Conservation (phyloP, 1,140 invertebrate genomes). For the Meteorus sp. region DNA sequence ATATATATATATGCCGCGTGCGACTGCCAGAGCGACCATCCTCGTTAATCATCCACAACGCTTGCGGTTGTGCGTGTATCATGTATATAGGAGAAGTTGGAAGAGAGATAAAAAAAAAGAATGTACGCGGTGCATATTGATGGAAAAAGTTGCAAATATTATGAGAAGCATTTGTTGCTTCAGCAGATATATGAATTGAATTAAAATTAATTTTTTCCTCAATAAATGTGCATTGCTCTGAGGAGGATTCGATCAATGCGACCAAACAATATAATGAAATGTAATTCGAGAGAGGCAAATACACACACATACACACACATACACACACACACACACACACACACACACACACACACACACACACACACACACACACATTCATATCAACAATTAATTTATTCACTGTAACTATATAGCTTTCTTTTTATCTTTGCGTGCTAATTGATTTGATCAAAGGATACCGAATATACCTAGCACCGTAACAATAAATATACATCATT, state of each 20-base stretch:
- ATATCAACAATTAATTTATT: conserved; percentile 33
- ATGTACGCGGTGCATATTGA: conserved; percentile 10
- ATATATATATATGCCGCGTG: no score
- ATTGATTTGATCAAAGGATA: conserved; percentile 33
- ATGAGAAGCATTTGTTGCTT: conserved; percentile 18
- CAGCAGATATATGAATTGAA: not conserved
- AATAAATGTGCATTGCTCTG: not conserved
- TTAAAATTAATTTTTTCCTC: no score
- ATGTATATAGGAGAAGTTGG: conserved; percentile 2
- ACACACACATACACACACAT: conserved; percentile 15
- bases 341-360: not conserved
- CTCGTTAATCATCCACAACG: conserved; percentile 29
- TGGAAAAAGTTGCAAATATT: conserved; percentile 7
- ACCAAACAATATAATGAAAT: conserved; percentile 18
- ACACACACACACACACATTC: conserved; percentile 8
- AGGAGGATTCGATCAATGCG: conserved; percentile 7
- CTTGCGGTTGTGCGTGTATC: conserved; percentile 3
- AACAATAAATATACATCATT: conserved; percentile 31
- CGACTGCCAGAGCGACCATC: conserved; percentile 10
- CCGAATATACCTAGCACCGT: conserved; percentile 13
- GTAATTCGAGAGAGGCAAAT: not conserved
- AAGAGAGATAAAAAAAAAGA: conserved; percentile 11
- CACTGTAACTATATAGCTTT: conserved; percentile 2
- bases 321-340: not conserved
- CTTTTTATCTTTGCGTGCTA: no score